Base-by-base conservation (phyloP, 2,797 vertebrate species). In the Allochrocebus solatus region DNA sequence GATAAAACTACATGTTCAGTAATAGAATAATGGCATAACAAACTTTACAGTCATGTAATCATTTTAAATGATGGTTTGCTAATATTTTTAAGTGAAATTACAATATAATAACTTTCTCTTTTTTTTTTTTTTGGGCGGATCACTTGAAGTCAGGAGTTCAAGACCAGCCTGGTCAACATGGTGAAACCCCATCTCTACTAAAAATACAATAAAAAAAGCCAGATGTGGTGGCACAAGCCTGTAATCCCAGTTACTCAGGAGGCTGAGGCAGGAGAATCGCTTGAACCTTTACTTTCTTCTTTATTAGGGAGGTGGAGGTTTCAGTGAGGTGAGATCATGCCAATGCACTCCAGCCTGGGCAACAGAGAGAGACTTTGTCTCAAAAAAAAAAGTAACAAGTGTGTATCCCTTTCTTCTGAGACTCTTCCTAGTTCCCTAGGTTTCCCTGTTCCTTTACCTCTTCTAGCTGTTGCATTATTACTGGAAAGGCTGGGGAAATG, bases 31-130 rank as follows among this genome's bases (percentile, higher is more conserved):
- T 70, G 11, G 48, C 70, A 12, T 61, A 64, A 74, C 53, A 97
- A 75, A 80, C 10, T 93, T 88, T 46, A 89, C 4, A 93, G 26
- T 59, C 19, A 43, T 46, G 17, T 13, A 89, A 61, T 72, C 28
- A 53, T 91, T 88, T 70, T 74, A 94, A 94, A 84, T 79, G 36
- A 91, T 46, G 53, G 11, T 22, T 91, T 91, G 11, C 21, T 79
- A 95, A 93, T 81, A 96, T 78, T 88, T 88, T 87, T 92, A 89
- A 95, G 72, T 78, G 43, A 79, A 2, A 70, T 92, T 59, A 79
- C 2, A 83, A 83, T 61, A 92, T n/a, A 85, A 85, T n/a, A 17
- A 78, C 36, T 93, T 93, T 75, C 26, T 93, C 90, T 64, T 33
- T 64, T 46, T 46, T 41, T 43, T 43, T 43, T 43, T 41, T 41